phyloP scores from a whole-genome alignment of 2,113 vertebrate genomes.

The Poecile atricapillus region DNA sequence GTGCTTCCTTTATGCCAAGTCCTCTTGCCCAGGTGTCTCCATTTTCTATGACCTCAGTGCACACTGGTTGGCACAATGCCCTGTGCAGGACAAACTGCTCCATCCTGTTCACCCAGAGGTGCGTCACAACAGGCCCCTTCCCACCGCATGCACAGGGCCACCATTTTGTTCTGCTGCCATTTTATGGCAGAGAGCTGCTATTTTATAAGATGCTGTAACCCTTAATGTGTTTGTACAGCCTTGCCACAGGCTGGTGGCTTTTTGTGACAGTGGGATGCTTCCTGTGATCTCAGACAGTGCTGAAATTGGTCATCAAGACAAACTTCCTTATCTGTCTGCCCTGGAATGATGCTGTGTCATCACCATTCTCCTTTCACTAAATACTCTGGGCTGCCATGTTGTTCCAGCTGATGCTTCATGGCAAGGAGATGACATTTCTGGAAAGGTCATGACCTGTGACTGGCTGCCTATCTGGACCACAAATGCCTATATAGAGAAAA shows the following conservation, averaged over 20 bases:
- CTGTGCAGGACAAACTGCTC: not conserved
- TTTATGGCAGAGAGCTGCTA: not conserved
- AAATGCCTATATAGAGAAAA: not conserved
- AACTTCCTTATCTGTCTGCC: not conserved
- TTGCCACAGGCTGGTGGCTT: not conserved
- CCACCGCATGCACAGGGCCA: accelerated
- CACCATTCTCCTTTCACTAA: not conserved
- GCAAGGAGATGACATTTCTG: not conserved
- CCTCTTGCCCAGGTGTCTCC: not conserved
- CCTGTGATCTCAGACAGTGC: not conserved
- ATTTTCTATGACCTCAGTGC: not conserved
- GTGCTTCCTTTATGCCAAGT: not conserved
- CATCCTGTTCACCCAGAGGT: not conserved
- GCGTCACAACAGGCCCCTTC: not conserved
- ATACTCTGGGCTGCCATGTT: too few species aligned
- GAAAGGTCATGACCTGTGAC: not conserved
- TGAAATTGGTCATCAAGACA: not conserved
- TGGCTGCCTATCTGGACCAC: not conserved
- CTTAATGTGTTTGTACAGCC: accelerated
- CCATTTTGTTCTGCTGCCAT: not conserved
- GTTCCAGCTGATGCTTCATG: not conserved
- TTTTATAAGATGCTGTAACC: not conserved
- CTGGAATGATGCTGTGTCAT: not conserved
- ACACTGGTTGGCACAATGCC: not conserved
- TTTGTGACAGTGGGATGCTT: accelerated